Base-by-base conservation (phyloP, 2,113 vertebrate species). In the Meleagris gallopavo region DNA sequence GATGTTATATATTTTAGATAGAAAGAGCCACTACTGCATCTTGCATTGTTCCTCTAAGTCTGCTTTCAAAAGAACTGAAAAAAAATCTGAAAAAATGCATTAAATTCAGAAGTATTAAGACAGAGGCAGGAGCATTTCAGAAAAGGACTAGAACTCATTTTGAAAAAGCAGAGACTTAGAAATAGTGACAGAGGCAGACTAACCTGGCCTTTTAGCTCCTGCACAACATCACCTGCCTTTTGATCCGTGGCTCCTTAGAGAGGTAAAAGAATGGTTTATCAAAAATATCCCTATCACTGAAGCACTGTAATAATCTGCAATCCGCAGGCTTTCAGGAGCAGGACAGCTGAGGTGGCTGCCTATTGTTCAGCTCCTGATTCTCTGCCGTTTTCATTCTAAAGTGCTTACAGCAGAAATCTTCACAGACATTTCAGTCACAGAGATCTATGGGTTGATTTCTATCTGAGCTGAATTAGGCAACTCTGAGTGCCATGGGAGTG, bases 91-190 rank as follows among this genome's bases (percentile, higher is more conserved):
- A 58, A 52, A 65, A 91, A 94, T 81, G 75, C 87, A 71, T 9
- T 80, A 34, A 72, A 34, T 69, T 78, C 83, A 69, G 69, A 85
- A 62, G 43, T 84, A 34, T 13, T 65, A 83, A 91, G 58, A 57
- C 88, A 86, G 75, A 96, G 86, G 95, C n/a, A 62, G 78, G 32
- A 80, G n/a, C 48, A 69, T 93, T 91, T 93, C 41, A 87, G 96
- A 85, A 90, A 93, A 90, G 72, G 90, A 76, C 94, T 94, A 89
- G 5, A 88, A 91, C 8, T 43, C 65, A 60, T 92, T 96, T 88
- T 95, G 92, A 91, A 87, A 94, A 97, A 85, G 14, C 17, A 30
- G 76, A 86, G 55, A 83, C 83, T 34, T 46, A 30, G 94, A 95
- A 91, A 95, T 66, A 81, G 57, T 36, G 62, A 74, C 89, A 73